Evolutionary conservation across 1,140 invertebrate genomes (phyloP).

Genomic region (Hermetia illucens): DNA sequence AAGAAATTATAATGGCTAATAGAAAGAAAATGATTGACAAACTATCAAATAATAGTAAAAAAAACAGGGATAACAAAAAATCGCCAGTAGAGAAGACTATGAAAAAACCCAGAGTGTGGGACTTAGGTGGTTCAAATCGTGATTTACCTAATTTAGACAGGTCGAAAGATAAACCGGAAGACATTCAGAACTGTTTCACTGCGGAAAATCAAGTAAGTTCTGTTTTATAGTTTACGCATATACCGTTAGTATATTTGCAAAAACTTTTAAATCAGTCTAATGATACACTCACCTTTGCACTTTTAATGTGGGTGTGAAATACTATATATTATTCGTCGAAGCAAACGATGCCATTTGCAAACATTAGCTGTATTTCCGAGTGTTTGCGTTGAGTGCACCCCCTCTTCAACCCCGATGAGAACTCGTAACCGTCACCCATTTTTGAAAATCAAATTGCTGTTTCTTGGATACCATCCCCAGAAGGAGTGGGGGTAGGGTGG

Average conservation of each 20-base stretch:
- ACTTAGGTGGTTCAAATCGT: slow-evolving; percentile 60
- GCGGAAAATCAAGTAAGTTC: slow-evolving; percentile 46
- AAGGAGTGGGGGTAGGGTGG: no score
- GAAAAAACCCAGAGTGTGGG: slow-evolving; percentile 86
- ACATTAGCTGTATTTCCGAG: no score
- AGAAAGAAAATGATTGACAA: slow-evolving; percentile 57
- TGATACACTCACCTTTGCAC: no score
- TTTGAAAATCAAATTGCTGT: no score
- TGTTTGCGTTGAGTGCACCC: no score
- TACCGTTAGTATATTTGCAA: background rate
- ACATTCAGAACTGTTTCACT: slow-evolving; percentile 40
- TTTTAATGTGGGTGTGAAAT: no score
- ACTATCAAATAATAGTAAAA: slow-evolving; percentile 45
- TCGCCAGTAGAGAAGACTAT: slow-evolving; percentile 53
- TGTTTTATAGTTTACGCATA: no score
- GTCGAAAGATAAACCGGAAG: slow-evolving; percentile 60
- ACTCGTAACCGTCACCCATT: no score
- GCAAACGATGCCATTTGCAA: no score
- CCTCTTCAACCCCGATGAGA: no score
- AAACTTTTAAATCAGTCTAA: slow-evolving; percentile 5
- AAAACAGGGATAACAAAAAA: slow-evolving; percentile 40
- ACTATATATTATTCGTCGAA: no score
- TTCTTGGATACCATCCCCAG: no score
- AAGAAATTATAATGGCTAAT: slow-evolving; percentile 51
- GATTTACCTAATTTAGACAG: slow-evolving; percentile 73